phyloP scores from a whole-genome alignment of 2,888 invertebrate genomes.

The Tipula vernalis region DNA sequence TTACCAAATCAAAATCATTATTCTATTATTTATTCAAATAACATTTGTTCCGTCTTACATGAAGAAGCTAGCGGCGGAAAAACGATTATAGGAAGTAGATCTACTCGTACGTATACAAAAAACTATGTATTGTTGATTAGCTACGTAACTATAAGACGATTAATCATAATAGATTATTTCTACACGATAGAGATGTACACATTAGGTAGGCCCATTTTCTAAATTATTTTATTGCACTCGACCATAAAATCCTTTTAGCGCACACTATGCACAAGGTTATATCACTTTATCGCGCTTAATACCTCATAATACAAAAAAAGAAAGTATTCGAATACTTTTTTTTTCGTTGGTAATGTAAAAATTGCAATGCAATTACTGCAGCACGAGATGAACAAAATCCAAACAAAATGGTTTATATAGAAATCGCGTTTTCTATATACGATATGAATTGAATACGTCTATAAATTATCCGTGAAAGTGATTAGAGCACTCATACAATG shows the following conservation, averaged over 20 bases:
- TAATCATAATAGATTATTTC: background rate
- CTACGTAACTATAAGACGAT: background rate
- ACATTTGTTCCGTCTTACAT: background rate
- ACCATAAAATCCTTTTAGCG: background rate
- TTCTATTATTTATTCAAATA: background rate
- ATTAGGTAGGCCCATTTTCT: no score
- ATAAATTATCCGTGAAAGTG: background rate
- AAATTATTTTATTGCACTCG: background rate
- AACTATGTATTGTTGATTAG: background rate
- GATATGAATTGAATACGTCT: background rate
- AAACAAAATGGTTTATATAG: background rate
- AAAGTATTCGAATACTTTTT: background rate
- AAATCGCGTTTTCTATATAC: background rate
- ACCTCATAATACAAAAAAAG: background rate
- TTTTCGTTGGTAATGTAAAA: background rate
- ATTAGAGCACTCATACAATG: background rate
- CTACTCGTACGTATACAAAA: background rate
- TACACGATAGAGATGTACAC: background rate
- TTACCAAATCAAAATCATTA: background rate
- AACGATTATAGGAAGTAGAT: background rate
- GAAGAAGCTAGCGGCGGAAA: background rate
- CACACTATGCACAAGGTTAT: background rate
- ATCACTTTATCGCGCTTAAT: background rate
- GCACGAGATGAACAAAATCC: background rate
- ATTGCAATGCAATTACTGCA: background rate